Base-by-base conservation (phyloP, 2,113 vertebrate genomes). In the Podarcis muralis region DNA sequence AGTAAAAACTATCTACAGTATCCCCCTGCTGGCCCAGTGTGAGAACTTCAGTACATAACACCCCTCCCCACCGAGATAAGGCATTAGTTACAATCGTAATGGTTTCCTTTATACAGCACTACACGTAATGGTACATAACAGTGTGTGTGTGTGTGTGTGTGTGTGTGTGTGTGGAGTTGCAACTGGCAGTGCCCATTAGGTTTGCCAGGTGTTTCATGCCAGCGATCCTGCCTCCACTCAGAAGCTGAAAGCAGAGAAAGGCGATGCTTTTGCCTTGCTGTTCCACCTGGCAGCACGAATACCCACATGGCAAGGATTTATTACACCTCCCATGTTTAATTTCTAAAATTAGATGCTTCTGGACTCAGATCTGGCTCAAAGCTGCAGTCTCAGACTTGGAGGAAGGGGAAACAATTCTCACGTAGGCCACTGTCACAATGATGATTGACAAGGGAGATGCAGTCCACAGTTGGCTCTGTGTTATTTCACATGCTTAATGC, bases 311-410 rank as follows among this genome's bases (percentile, higher is more conserved):
- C 16, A 30, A 30, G 23, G 32, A 65, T 76, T 85, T 37, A 23
- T 27, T 62, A 18, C 37, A 25, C 32, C 53, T 30, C 32, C 20
- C 20, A 13, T 27, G 32, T 40, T 62, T 37, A 37, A 30, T 59
- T 62, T 76, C 84, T 85, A 85, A 85, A 76, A 85, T 85, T 85
- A 85, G 72, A 30, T 75, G n/a, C 72, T 20, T 35, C 35, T 11
- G 20, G 48, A 13, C 6, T 62, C 48, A 37, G 4, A 4, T 30
- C 13, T 65, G 23, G 4, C 2, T 76, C 32, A 57, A 37, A 18
- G 35, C 57, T 35, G 62, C 32, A 25, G 32, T 12, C 20, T 76
- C 57, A 27, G 32, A 57, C 27, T 84, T 62, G 84, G 32, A 76
- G 57, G 71, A 65, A 32, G 2, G 7, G 30, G 4, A 0, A 43